These are phyloP conservation scores for Lethenteron reissneri DNA, from an alignment of 2,113 vertebrate genomes.

Conservation along the genomic window DNA sequence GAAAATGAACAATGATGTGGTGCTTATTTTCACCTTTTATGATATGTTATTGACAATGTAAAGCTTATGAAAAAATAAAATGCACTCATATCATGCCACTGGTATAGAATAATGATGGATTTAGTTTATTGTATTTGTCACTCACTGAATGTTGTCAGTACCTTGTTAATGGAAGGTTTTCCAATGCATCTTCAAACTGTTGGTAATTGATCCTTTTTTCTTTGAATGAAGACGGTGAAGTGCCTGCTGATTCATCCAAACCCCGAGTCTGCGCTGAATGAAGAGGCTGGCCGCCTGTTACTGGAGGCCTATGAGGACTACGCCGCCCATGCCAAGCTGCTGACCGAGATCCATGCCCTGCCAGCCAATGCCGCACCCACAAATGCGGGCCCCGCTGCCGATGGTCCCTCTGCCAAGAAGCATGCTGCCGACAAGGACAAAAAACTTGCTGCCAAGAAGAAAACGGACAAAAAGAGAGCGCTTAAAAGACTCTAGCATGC, in stretches of 20 bases:
- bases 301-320: constrained; percentile 71
- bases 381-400: constrained; percentile 15
- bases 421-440: constrained; percentile 52
- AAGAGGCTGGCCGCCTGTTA: constrained; percentile 57
- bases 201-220: background rate
- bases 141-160: no score
- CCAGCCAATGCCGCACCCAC: constrained; percentile 3
- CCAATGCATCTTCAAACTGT: no score
- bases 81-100: no score
- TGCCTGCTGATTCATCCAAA: constrained; percentile 82
- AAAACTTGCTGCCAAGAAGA: constrained; percentile 48
- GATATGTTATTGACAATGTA: no score
- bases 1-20: no score
- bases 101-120: no score
- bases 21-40: no score
- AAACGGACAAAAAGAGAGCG: constrained; percentile 67
- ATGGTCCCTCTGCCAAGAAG: constrained; percentile 61
- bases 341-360: constrained; percentile 60
- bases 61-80: no score
- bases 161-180: no score
- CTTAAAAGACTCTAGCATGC: constrained; percentile 52
- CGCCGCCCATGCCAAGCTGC: constrained; percentile 46
- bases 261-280: constrained; percentile 59
- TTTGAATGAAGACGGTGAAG: constrained; percentile 44
- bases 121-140: no score